These are phyloP conservation scores for Abramis brama DNA, from an alignment of 2,113 vertebrate species.

Conservation along the genomic window DNA sequence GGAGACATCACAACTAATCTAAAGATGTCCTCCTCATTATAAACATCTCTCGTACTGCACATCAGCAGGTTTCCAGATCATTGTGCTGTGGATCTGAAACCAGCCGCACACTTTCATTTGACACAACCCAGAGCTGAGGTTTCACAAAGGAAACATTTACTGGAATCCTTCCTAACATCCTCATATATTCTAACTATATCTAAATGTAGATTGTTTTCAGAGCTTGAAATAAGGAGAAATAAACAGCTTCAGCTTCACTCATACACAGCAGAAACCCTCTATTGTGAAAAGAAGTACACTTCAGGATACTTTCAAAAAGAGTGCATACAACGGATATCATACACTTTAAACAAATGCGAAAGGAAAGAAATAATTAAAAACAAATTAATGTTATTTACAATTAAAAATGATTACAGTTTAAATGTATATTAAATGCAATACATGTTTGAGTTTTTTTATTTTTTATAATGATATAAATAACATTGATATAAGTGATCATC, in stretches of 20 bases:
- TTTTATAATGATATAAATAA: no score
- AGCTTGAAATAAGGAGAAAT: neutral
- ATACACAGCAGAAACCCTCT: neutral
- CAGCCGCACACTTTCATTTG: neutral
- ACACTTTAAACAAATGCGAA: neutral
- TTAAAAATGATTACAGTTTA: neutral
- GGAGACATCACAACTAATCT: neutral
- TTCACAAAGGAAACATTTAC: neutral
- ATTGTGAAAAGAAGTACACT: neutral
- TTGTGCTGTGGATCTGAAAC: neutral
- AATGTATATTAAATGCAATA: neutral
- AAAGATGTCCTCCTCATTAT: neutral
- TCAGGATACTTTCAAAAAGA: neutral
- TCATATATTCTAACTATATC: neutral
- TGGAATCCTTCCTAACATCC: neutral
- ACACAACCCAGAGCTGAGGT: neutral
- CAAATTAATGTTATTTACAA: neutral
- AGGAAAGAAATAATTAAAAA: neutral
- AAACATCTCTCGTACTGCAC: neutral
- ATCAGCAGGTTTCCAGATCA: neutral
- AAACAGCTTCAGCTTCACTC: neutral
- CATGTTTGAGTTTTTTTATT: no score
- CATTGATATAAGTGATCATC: no score
- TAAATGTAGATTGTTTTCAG: neutral
- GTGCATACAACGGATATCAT: neutral